These are phyloP conservation scores for Patagioenas fasciata DNA, from an alignment of 2,113 vertebrate genomes.

Conservation along the genomic window DNA sequence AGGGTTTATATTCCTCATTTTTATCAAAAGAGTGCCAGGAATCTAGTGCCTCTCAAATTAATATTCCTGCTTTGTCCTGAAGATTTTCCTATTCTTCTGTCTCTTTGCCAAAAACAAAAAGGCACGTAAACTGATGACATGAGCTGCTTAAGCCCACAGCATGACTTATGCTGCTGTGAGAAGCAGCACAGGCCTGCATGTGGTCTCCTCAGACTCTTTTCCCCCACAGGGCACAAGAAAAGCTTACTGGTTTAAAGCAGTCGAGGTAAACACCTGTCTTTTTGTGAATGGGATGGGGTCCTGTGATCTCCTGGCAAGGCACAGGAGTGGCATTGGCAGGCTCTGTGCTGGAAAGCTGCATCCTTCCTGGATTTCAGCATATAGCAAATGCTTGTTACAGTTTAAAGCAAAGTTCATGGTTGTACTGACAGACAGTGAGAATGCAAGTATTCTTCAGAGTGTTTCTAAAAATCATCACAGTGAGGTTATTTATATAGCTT, in stretches of 20 bases:
- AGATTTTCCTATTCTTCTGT: not conserved
- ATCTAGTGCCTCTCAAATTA: not conserved
- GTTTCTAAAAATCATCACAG: not conserved
- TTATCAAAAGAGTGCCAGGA: not conserved
- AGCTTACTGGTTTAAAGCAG: not conserved
- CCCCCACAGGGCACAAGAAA: not conserved
- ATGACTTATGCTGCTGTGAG: not conserved
- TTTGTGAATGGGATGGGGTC: not conserved
- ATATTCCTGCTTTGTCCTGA: not conserved
- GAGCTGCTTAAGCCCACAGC: not conserved
- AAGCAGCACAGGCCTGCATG: not conserved
- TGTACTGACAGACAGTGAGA: not conserved
- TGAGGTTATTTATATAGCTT: not conserved
- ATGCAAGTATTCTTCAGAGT: not conserved
- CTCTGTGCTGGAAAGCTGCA: rapidly evolving
- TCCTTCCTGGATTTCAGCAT: not conserved
- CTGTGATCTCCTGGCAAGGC: not conserved
- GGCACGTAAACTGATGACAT: not conserved
- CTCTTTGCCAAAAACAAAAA: not conserved
- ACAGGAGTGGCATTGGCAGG: not conserved
- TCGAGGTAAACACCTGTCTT: not conserved
- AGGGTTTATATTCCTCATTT: not conserved
- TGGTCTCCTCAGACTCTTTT: not conserved
- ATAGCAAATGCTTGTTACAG: not conserved
- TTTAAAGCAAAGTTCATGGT: not conserved